Base-by-base conservation (phyloP, 92 coral and sea anemone species). In the Palythoa grandiflora region DNA sequence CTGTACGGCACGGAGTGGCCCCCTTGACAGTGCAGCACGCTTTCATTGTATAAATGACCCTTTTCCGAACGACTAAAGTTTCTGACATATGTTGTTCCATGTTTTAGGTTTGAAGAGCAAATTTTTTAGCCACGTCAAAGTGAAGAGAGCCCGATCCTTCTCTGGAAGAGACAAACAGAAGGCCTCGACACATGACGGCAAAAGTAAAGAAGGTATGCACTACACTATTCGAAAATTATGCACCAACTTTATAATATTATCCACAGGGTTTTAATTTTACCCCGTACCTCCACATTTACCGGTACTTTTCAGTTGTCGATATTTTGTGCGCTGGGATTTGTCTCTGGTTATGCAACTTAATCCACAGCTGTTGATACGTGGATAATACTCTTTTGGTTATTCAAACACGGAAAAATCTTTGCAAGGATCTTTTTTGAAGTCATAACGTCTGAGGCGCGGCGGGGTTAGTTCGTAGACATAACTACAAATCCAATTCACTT, bases 111-210 rank as follows among this genome's bases (percentile, higher is more conserved):
- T 95, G 17, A 95, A 91, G 71, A 94, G 93, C 37, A 95, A 88
- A 68, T 85, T 95, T 51, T 88, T 95, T 39, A 94, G 98, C 68
- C 94, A 91, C 12, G 94, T 91, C n/a, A 95, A 91, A 86, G 96
- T 95, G 2, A 93, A 94, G 75, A 91, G 96, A 79, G 96, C 98
- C 70, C 91, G 96, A 11, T 93, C 98, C 47, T 95, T 95, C 70
- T 95, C 98, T 48, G 98, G 98, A 38, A 92, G 96, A 83, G 98
- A 95, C 44, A 95, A 95, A 87, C 98, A 95, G 87, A 95, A 95
- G 87, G 83, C 39, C 7, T 44, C 87, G 89, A 63, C 89, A 14
- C 68, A 14, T 11, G 75, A 91, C 47, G 73, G 88, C 28, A 84
- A 93, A 77, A 84, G 71, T 2, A 91, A 85, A 75, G 98, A 95